Evolutionary conservation across 2,888 invertebrate species (phyloP).

Genomic region (Peribatodes rhomboidaria): DNA sequence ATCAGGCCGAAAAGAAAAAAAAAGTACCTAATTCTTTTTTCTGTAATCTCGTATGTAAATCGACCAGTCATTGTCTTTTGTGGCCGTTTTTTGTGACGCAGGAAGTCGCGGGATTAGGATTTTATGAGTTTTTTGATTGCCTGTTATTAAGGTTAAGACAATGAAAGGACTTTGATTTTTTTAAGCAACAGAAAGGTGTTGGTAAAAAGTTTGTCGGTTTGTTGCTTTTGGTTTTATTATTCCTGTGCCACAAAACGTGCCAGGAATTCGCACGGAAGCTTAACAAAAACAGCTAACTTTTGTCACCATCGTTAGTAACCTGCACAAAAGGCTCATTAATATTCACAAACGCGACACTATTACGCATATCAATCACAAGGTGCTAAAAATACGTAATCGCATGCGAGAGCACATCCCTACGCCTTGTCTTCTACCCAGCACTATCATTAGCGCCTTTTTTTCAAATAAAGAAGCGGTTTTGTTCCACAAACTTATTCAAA

Average conservation of each 20-base stretch:
- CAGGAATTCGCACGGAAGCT: conserved; percentile 74
- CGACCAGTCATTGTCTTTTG: conserved; percentile 80
- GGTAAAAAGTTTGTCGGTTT: conserved; percentile 17
- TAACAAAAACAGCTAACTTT: conserved; percentile 50
- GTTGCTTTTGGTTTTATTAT: not conserved
- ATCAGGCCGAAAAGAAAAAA: conserved; percentile 36
- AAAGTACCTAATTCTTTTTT: conserved; percentile 60
- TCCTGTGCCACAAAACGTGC: conserved; percentile 17
- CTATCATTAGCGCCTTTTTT: conserved; percentile 83
- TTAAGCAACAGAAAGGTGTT: too few relatives aligned
- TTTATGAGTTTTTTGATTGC: conserved; percentile 59
- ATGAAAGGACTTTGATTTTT: conserved; percentile 39
- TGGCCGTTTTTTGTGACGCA: conserved; percentile 58
- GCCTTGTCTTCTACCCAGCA: conserved; percentile 68
- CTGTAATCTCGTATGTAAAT: conserved; percentile 80
- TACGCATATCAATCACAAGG: conserved; percentile 85
- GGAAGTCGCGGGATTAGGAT: conserved; percentile 71
- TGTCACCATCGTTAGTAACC: conserved; percentile 66
- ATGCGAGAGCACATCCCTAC: conserved; percentile 79
- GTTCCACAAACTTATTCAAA: conserved; percentile 68
- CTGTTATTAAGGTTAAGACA: conserved; percentile 48
- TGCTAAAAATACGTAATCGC: conserved; percentile 79
- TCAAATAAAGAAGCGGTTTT: conserved; percentile 43
- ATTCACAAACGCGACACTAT: conserved; percentile 78
- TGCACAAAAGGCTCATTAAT: conserved; percentile 74